Conservation (phyloP, 2,888 invertebrate species). For the Limnephilus rhombicus region DNA sequence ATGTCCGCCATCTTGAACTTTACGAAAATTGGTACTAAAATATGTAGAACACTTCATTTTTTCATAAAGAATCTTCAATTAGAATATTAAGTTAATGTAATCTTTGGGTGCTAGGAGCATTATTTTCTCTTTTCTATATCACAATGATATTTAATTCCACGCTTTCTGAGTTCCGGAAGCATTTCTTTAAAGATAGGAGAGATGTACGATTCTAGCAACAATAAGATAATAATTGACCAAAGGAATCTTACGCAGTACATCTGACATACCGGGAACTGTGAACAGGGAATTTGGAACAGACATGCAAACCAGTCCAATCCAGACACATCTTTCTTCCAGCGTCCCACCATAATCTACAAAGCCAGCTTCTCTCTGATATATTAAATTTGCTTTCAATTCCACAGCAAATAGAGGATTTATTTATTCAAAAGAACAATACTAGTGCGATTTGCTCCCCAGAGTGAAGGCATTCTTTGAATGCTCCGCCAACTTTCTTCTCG, state of each 20-base stretch:
- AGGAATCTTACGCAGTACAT: slow-evolving; percentile 15
- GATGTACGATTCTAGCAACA: background rate
- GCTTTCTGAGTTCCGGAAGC: background rate
- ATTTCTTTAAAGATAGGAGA: background rate
- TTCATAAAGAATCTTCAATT: no score
- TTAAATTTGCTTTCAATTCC: slow-evolving; percentile 64
- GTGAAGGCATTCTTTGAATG: slow-evolving; percentile 25
- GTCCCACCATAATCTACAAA: slow-evolving; percentile 61
- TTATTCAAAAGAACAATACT: slow-evolving; percentile 65
- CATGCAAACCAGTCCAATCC: slow-evolving; percentile 20
- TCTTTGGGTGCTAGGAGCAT: background rate
- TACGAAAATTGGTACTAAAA: no score
- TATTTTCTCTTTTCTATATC: background rate
- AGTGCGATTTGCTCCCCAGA: slow-evolving; percentile 39
- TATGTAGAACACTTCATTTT: no score
- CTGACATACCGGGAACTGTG: background rate
- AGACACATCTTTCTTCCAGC: slow-evolving; percentile 31
- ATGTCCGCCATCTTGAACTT: no score
- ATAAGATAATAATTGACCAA: slow-evolving; percentile 23
- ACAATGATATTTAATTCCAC: background rate
- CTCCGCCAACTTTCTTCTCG: slow-evolving; percentile 52
- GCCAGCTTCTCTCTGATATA: slow-evolving; percentile 52
- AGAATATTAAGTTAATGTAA: no score
- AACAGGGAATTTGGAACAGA: background rate
- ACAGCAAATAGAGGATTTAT: slow-evolving; percentile 63